Base-by-base conservation (phyloP, 2,113 vertebrate genomes). In the Antennarius striatus region DNA sequence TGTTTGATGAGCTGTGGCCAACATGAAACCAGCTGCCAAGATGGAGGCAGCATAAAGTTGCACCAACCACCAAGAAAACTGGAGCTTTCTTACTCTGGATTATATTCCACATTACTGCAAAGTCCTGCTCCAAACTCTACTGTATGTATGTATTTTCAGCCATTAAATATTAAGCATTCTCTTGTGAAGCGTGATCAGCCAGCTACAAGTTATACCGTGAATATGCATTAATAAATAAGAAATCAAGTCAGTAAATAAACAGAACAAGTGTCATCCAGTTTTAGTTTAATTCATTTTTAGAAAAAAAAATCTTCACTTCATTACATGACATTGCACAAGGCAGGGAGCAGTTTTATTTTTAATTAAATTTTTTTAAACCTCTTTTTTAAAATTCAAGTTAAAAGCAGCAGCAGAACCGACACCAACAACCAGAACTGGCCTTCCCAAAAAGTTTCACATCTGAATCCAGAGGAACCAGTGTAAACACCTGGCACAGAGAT, bases 281-380 rank as follows among this genome's bases (percentile, higher is more conserved):
- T 84, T 56, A 77, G 73, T 87, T 90, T 90, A 86, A 88, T 90
- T 86, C 56, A 47, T 83, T 80, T 77, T 77, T 77, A 71, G 68
- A 84, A 86, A 81, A 86, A 80, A 83, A 79, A 67, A 56, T 80
- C 61, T 85, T 78, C 71, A 87, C 77, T 77, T 85, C 80, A 88
- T 65, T 64, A 90, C 82, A 79, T 84, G 42, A 70, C 79, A 86
- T 87, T 86, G 83, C 88, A 90, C 88, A 79, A 81, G 63, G 77
- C 75, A 76, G 53, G 73, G 15, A 66, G 63, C 63, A 63, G 12
- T 64, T 69, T 30, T 47, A 4, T 42, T 47, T 55, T 4, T 39
- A 22, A 36, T 30, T 48, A 2, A 22, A 10, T 52, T 0, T 6
- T 10, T 56, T 57, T 60, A 47, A 22, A 81, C 62, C 63, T 62